These are phyloP conservation scores for Phainopepla nitens DNA, from an alignment of 2,113 vertebrate genomes.

Conservation along the genomic window DNA sequence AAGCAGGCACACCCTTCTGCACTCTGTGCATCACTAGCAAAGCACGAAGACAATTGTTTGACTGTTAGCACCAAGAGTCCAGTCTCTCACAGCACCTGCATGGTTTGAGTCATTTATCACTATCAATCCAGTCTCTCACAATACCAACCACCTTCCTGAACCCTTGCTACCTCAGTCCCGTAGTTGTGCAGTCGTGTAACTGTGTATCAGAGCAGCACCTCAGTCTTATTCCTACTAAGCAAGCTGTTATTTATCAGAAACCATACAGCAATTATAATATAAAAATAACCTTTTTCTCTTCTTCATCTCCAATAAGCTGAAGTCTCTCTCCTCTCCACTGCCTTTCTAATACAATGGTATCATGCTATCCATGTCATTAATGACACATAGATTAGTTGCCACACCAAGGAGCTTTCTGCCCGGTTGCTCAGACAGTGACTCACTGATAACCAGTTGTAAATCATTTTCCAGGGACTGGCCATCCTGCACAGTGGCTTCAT, in stretches of 20 bases:
- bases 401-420: not conserved
- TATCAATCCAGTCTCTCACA: not conserved
- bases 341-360: not conserved
- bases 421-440: rapidly evolving
- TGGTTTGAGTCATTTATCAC: not conserved
- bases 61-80: not conserved
- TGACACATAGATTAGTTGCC: not conserved
- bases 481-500: not conserved
- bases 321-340: too few relatives aligned
- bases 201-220: not conserved
- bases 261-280: not conserved
- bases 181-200: not conserved
- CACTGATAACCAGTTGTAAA: not conserved
- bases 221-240: not conserved
- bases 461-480: not conserved
- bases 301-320: not conserved
- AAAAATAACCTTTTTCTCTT: not conserved
- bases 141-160: not conserved
- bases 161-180: not conserved
- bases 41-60: not conserved
- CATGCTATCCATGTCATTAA: not conserved
- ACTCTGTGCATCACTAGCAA: not conserved
- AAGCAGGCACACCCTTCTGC: not conserved
- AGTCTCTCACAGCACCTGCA: not conserved
- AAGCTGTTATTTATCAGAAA: not conserved